Evolutionary conservation across 1,140 invertebrate species (phyloP).

Genomic region (Drosophila carrolli): DNA sequence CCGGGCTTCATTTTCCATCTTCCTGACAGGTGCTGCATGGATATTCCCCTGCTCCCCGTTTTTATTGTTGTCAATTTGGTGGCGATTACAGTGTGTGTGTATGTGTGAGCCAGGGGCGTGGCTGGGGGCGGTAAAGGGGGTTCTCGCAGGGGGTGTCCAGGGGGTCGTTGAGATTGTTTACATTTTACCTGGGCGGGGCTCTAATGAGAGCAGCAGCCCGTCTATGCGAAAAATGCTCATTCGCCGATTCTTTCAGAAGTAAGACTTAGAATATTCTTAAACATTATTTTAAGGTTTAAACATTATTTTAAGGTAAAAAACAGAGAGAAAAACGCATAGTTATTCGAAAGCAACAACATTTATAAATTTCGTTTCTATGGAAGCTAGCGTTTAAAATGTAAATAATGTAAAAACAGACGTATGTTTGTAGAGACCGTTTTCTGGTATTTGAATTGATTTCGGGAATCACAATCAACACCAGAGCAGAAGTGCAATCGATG

Average conservation of each 20-base stretch:
- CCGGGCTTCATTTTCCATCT: slow-evolving; percentile 40
- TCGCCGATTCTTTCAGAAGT: neutral
- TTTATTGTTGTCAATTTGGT: slow-evolving; percentile 78
- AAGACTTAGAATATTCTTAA: neutral
- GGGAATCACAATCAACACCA: no score
- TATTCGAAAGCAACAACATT: no score
- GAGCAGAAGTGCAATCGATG: no score
- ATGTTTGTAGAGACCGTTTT: no score
- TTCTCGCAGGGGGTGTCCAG: no score
- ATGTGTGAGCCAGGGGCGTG: neutral
- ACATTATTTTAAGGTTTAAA: no score
- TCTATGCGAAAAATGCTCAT: neutral
- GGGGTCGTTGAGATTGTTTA: slow-evolving; percentile 29
- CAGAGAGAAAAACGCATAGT: no score
- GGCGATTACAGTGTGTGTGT: slow-evolving; percentile 54
- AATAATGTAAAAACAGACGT: no score
- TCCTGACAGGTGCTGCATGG: slow-evolving; percentile 65
- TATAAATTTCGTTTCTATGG: no score
- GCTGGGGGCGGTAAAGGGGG: neutral
- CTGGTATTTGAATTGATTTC: no score
- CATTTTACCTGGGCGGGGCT: slow-evolving; percentile 23
- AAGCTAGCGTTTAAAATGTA: no score
- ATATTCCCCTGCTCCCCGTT: slow-evolving; percentile 34
- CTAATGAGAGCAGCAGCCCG: slow-evolving; percentile 40
- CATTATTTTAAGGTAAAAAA: no score